A percentile compares a stretch with the other conserved stretches of the same genome.
Conservation (phyloP, 2,797 vertebrate genomes). For the Enteromius afrohamiltoni region DNA sequence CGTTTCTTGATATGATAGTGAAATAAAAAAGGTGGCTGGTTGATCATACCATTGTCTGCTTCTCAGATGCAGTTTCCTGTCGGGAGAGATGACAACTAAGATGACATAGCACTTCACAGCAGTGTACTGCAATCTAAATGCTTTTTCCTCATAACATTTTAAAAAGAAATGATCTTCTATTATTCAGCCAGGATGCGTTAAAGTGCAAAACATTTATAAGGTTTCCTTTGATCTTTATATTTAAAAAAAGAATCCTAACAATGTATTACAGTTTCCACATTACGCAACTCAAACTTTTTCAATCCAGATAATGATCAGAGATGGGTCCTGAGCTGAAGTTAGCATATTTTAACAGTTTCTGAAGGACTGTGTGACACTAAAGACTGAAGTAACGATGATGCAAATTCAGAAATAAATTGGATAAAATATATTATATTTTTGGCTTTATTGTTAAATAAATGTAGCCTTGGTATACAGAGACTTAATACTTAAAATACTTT, state of each 20-base stretch:
- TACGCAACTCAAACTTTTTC: background rate
- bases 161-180: background rate
- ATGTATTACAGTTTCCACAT: background rate
- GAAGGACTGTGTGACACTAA: background rate
- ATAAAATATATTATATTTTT: background rate
- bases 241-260: background rate
- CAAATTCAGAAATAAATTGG: background rate
- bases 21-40: slow-evolving; percentile 24
- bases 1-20: slow-evolving; percentile 19
- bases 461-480: background rate
- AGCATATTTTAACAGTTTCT: background rate
- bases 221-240: background rate
- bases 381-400: background rate
- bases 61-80: slow-evolving; percentile 2
- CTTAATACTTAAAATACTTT: background rate
- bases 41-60: background rate
- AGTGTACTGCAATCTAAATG: background rate
- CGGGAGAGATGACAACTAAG: background rate
- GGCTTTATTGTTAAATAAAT: background rate
- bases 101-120: background rate
- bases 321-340: background rate
- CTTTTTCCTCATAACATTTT: background rate
- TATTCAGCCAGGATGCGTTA: background rate
- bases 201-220: background rate
- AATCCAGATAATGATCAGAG: background rate